Base-by-base conservation (phyloP, 2,113 vertebrate genomes). In the Galeopterus variegatus region DNA sequence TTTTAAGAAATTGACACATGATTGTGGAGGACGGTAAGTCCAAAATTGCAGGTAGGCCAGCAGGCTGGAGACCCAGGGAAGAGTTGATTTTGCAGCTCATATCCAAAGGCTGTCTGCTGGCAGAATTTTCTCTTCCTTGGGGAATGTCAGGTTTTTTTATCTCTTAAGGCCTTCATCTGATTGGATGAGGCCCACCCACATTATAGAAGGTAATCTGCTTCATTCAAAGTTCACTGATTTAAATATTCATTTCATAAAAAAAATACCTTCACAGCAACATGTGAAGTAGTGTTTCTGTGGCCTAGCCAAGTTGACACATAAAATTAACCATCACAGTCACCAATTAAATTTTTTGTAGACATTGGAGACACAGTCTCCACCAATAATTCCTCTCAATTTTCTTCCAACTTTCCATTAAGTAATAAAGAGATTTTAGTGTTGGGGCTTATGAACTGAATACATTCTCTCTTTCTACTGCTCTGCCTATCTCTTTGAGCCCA, bases 151-250 rank as follows among this genome's bases (percentile, higher is more conserved):
- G 50, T 21, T 72, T 82, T 82, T 72, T 85, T 41, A 41, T 45
- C 48, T 36, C 8, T 26, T 86, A 76, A 93, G 26, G 28, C 14
- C 28, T 58, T 86, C 36, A 69, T 67, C 21, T 79, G 36, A 86
- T 48, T 93, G 26, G 60, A 64, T 56, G 21, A 77, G 52, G 10
- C 28, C 60, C 36, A 58, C 21, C 50, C 23, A 48, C 36, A 69
- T 58, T 56, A 45, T 67, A 26, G 21, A 67, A 1, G 21, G 19
- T 79, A 69, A 58, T 69, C n/a, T 86, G 15, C 28, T 93, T 86
- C n/a, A 50, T 76, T 93, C 33, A 88, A 75, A 91, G 33, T 79
- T 45, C 72, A 81, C 36, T 81, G 41, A 80, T 62, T 88, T 88
- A 80, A 86, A 75, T 72, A 11, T 88, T 70, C 70, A 41, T 62